A percentile compares a stretch with the other conserved stretches of the same genome.
phyloP scores from a whole-genome alignment of 2,888 invertebrate genomes.

The Auanema sp. region DNA sequence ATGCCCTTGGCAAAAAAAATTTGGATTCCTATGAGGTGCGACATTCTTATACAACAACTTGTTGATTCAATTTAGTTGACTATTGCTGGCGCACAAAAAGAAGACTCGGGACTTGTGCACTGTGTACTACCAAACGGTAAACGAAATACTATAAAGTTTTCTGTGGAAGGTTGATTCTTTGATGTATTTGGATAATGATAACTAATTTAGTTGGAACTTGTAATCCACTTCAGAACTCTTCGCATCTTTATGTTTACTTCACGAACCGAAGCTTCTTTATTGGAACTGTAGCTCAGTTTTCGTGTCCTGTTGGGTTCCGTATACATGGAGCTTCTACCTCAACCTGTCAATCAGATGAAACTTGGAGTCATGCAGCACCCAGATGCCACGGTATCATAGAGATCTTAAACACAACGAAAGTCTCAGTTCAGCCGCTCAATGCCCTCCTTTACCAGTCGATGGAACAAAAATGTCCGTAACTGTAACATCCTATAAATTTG shows the following conservation, averaged over 20 bases:
- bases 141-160: slow-evolving; percentile 56
- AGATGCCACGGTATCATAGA: slow-evolving; percentile 77
- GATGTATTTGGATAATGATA: not conserved
- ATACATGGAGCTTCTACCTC: slow-evolving; percentile 69
- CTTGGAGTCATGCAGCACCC: slow-evolving; percentile 89
- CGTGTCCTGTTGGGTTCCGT: slow-evolving; percentile 50
- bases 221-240: slow-evolving; percentile 35
- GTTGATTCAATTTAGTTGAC: slow-evolving; percentile 70
- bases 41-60: too few relatives aligned
- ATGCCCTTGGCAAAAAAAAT: slow-evolving; percentile 34
- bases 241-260: slow-evolving; percentile 39
- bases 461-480: slow-evolving; percentile 38
- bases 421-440: slow-evolving; percentile 50
- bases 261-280: slow-evolving; percentile 40
- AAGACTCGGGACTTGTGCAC: slow-evolving; percentile 82
- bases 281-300: slow-evolving; percentile 59
- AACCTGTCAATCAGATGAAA: slow-evolving; percentile 84
- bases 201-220: slow-evolving; percentile 48
- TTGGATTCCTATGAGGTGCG: slow-evolving; percentile 52
- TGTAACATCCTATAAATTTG: slow-evolving; percentile 65
- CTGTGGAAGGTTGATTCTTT: slow-evolving; percentile 40
- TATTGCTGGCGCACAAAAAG: slow-evolving; percentile 79
- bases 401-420: not conserved
- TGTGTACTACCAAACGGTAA: slow-evolving; percentile 84
- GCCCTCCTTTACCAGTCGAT: slow-evolving; percentile 52